Conservation (phyloP, 2,797 vertebrate species). For the Phalloptychus januarius region DNA sequence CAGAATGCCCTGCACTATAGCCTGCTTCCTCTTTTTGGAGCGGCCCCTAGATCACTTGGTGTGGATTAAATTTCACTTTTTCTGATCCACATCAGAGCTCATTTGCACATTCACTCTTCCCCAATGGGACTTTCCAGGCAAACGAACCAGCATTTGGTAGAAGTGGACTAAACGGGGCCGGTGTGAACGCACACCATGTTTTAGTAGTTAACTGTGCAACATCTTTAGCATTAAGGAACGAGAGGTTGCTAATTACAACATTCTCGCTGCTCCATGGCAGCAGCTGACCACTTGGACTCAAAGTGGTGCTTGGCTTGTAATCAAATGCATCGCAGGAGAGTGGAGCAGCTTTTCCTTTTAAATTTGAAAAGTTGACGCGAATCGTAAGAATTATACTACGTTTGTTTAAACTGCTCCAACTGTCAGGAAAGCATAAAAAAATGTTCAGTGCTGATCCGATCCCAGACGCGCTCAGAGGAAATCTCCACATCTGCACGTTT, state of each 20-base stretch:
- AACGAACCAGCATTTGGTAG: too few species aligned
- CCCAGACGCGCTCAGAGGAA: slow-evolving; percentile 53
- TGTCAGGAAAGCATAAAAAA: slow-evolving; percentile 15
- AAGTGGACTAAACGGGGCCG: too few species aligned
- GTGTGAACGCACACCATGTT: background rate
- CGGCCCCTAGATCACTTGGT: too few species aligned
- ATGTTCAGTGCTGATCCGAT: slow-evolving; percentile 36
- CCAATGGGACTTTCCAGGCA: too few species aligned
- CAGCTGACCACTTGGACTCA: background rate
- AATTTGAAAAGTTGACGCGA: background rate
- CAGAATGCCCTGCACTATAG: too few species aligned
- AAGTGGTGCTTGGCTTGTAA: background rate
- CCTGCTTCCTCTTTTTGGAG: too few species aligned
- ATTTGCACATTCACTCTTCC: too few species aligned
- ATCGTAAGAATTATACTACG: background rate
- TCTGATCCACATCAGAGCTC: too few species aligned
- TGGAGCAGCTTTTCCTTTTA: background rate
- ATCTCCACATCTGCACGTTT: slow-evolving; percentile 65
- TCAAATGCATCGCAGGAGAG: background rate
- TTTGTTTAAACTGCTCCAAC: background rate
- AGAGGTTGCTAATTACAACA: background rate
- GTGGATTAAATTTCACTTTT: too few species aligned
- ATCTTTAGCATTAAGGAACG: background rate
- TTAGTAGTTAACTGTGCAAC: background rate
- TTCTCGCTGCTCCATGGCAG: background rate